Conservation (phyloP, 2,888 invertebrate species). For the Lepidonotus clava region DNA sequence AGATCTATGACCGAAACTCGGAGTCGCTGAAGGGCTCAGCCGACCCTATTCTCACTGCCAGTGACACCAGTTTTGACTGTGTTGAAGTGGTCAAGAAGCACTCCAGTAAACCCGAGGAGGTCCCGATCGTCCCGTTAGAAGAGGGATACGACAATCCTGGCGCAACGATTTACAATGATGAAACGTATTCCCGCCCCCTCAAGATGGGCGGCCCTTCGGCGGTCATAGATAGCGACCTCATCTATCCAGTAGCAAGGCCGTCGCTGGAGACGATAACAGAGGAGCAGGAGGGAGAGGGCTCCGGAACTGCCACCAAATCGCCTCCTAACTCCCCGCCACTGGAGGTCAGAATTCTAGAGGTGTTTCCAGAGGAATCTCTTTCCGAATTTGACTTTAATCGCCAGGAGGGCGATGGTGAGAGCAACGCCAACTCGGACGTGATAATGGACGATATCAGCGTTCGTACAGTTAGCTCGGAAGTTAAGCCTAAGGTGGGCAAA, state of each 20-base stretch:
- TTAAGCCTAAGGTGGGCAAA: conserved; percentile 16
- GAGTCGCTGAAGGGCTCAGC: conserved; percentile 43
- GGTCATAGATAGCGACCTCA: neutral
- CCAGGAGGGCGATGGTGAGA: conserved; percentile 2
- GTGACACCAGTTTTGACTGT: conserved; percentile 40
- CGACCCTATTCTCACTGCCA: neutral
- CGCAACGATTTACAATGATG: neutral
- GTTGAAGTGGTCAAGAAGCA: neutral
- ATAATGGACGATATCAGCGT: neutral
- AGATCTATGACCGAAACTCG: neutral
- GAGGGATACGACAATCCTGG: neutral
- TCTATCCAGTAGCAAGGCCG: conserved; percentile 2
- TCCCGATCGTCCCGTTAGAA: neutral
- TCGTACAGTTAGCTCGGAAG: neutral
- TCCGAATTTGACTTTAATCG: neutral
- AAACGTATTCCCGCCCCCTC: neutral
- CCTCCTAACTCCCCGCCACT: too few relatives aligned
- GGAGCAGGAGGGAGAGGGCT: neutral
- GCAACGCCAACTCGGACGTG: neutral
- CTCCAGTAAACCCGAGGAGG: neutral
- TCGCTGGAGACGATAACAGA: conserved; percentile 30
- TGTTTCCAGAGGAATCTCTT: neutral
- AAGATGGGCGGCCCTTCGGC: neutral
- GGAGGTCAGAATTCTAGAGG: neutral
- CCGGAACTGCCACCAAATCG: too few relatives aligned